phyloP scores from a whole-genome alignment of 2,888 invertebrate genomes.

The Troglohyphantes excavatus region DNA sequence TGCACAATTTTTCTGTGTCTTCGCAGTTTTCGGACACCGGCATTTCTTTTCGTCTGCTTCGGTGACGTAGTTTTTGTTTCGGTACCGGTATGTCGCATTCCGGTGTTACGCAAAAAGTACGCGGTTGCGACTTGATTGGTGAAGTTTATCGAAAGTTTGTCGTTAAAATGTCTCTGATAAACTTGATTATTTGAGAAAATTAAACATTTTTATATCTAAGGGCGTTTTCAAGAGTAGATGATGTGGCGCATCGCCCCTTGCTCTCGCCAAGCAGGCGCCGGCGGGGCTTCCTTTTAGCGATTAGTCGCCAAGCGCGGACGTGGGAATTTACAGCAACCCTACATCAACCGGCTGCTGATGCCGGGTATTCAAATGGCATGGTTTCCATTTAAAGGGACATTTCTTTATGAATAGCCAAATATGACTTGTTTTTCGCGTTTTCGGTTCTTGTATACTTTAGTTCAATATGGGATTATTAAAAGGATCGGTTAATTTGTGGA shows the following conservation, averaged over 20 bases:
- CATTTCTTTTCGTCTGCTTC: neutral
- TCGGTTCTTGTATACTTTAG: too few species aligned
- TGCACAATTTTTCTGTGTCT: too few species aligned
- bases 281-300: neutral
- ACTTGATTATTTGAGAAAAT: neutral
- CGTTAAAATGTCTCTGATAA: neutral
- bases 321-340: neutral
- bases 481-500: too few species aligned
- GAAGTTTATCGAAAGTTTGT: neutral
- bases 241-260: neutral
- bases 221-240: neutral
- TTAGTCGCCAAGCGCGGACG: neutral
- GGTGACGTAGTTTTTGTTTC: constrained; percentile 5
- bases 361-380: neutral
- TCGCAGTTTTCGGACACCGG: neutral
- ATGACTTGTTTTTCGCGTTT: too few species aligned
- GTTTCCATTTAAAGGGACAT: neutral
- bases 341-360: neutral
- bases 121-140: neutral
- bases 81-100: neutral
- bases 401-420: too few species aligned
- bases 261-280: neutral
- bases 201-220: neutral
- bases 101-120: neutral
- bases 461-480: too few species aligned